Evolutionary conservation across 2,888 invertebrate genomes (phyloP).

Genomic region (Apamea sordens): DNA sequence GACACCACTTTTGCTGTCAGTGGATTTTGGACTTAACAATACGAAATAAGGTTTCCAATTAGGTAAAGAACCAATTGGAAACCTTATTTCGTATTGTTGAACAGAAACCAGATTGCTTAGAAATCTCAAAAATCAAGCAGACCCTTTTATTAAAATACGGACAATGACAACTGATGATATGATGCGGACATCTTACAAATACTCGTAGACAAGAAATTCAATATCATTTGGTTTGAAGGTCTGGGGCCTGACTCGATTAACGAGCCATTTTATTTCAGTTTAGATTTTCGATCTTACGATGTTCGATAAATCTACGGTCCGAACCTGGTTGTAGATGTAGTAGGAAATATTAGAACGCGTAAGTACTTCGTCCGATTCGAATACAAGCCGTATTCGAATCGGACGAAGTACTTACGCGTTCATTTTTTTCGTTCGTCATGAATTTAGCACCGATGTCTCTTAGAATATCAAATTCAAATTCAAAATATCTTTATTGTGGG

Average conservation of each 20-base stretch:
- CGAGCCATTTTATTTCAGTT: conserved; percentile 13
- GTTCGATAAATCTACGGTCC: background rate
- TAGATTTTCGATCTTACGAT: background rate
- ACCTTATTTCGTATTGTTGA: conserved; percentile 1
- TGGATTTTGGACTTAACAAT: too few relatives aligned
- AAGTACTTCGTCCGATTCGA: background rate
- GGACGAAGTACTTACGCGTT: too few relatives aligned
- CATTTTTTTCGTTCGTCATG: too few relatives aligned
- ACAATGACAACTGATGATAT: conserved; percentile 16
- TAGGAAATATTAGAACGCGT: background rate
- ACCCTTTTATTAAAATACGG: conserved; percentile 1
- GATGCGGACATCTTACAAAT: conserved; percentile 22
- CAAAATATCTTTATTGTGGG: too few relatives aligned
- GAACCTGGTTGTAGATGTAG: background rate
- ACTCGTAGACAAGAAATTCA: background rate
- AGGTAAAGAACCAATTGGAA: too few relatives aligned
- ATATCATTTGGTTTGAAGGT: conserved; percentile 29
- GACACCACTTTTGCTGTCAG: too few relatives aligned
- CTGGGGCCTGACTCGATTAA: conserved; percentile 12
- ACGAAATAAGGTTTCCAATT: too few relatives aligned
- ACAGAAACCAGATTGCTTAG: conserved; percentile 1
- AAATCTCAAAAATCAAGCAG: conserved; percentile 1
- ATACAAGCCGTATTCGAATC: too few relatives aligned
- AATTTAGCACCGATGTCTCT: background rate
- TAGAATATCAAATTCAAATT: too few relatives aligned